Base-by-base conservation (phyloP, 2,888 invertebrate species). In the Agonopterix arenella region DNA sequence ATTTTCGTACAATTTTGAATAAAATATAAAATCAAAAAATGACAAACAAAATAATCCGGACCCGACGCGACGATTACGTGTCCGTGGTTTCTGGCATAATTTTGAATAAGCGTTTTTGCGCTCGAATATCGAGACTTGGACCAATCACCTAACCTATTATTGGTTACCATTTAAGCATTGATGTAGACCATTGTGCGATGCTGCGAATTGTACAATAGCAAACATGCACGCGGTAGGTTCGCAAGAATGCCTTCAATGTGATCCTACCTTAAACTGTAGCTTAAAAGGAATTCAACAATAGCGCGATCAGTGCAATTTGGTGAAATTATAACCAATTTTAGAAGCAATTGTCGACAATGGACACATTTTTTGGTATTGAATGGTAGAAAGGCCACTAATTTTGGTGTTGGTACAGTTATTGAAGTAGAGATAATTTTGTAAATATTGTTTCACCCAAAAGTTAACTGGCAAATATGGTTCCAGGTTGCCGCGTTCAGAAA, bases 121-220 rank as follows among this genome's bases (percentile, higher is more conserved):
- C 5, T 28, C 28, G 5, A 18, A 18, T 2, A 1, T 28, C 28
- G 7, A 28, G 28, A 28, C 46, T 46, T 46, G 46, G 9, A 38
- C 46, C 38, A 46, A 37, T 9, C 38, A 13, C 8, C 36, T 5
- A 16, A 11, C 18, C 46, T 40, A 47, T 47, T 47, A 47, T 41
- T 28, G 46, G 53, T 53, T 55, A 55, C 54, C 58, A 61, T 62
- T 62, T 60, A 52, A 56, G 58, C 54, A 56, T 57, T 60, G 70
- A 70, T 68, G 68, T 62, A 58, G 58, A 53, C 58, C 57, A 70
- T 71, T 70, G 70, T 70, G 66, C 56, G 58, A 55, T 11, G 36
- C 41, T 18, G 28, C 16, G 46, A 45, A 37, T 46, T 18, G n/a
- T 37, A 48, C 48, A 48, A 48, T 51, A 28, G 44, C 36, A 46